phyloP scores from a whole-genome alignment of 2,113 vertebrate genomes.

The Kryptolebias marmoratus region DNA sequence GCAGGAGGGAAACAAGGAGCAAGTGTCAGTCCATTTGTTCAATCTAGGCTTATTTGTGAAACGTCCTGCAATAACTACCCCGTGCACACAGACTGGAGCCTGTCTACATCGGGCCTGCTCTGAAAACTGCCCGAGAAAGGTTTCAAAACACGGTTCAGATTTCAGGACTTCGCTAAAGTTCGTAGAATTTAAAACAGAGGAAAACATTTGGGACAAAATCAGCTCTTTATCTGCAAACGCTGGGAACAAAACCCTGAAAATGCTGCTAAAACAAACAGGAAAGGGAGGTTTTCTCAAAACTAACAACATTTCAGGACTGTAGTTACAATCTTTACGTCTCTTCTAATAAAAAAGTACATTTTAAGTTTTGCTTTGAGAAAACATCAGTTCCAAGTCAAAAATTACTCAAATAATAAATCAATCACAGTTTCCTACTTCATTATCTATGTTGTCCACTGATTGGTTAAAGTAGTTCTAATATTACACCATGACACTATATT shows the following conservation, averaged over 20 bases:
- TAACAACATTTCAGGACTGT: background rate
- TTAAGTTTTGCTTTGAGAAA: no score
- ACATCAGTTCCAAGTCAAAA: no score
- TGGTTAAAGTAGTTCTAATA: no score
- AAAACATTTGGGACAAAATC: background rate
- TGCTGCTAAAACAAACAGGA: background rate
- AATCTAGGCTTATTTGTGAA: slow-evolving; percentile 37
- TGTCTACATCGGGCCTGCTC: background rate
- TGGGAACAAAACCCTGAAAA: background rate
- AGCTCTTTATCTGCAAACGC: background rate
- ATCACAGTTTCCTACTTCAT: no score
- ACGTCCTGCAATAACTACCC: slow-evolving; percentile 16
- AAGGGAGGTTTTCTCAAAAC: background rate
- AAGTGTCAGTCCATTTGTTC: slow-evolving; percentile 54
- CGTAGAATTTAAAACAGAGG: background rate
- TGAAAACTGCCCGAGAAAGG: background rate
- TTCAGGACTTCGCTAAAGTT: background rate
- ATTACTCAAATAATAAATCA: no score
- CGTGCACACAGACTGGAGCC: slow-evolving; percentile 12
- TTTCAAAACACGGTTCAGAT: slow-evolving; percentile 14
- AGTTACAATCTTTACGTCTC: no score
- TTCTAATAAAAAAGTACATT: no score
- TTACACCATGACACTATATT: no score
- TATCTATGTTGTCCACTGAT: no score
- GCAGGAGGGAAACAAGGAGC: slow-evolving; percentile 59